Conservation (phyloP, 1,140 invertebrate genomes). For the Trigoniulus corallinus region DNA sequence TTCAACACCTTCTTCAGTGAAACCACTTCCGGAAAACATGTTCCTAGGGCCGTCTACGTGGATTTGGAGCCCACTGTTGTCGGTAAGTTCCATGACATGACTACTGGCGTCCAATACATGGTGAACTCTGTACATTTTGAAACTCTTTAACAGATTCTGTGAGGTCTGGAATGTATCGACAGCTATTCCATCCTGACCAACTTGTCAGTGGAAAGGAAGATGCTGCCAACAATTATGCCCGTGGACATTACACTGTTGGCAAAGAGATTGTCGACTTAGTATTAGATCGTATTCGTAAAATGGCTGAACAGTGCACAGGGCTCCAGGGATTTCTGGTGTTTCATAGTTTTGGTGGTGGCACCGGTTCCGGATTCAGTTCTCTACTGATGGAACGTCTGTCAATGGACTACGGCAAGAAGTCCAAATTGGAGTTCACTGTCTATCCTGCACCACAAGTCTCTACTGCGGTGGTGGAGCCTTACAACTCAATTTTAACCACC, state of each 20-base stretch:
- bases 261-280: conserved; percentile 29
- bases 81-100: conserved; percentile 22
- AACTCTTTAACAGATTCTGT: conserved; percentile 44
- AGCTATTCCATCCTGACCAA: conserved; percentile 51
- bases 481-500: conserved; percentile 57
- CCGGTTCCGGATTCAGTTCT: conserved; percentile 21
- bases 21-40: conserved; percentile 28
- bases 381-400: conserved; percentile 32
- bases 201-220: conserved; percentile 45
- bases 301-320: conserved; percentile 10
- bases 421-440: conserved; percentile 34
- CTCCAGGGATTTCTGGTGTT: conserved; percentile 27
- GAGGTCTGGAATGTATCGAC: conserved; percentile 38
- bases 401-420: conserved; percentile 32
- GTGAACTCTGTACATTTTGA: too few relatives aligned
- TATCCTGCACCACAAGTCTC: conserved; percentile 39
- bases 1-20: conserved; percentile 24
- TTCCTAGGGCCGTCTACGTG: conserved; percentile 34
- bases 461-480: conserved; percentile 32
- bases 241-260: conserved; percentile 41
- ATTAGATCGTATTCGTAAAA: conserved; percentile 8
- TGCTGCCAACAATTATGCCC: conserved; percentile 39
- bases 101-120: too few relatives aligned
- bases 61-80: conserved; percentile 36
- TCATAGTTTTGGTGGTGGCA: conserved; percentile 23